Conservation (phyloP, 2,113 vertebrate genomes). For the Progne subis region DNA sequence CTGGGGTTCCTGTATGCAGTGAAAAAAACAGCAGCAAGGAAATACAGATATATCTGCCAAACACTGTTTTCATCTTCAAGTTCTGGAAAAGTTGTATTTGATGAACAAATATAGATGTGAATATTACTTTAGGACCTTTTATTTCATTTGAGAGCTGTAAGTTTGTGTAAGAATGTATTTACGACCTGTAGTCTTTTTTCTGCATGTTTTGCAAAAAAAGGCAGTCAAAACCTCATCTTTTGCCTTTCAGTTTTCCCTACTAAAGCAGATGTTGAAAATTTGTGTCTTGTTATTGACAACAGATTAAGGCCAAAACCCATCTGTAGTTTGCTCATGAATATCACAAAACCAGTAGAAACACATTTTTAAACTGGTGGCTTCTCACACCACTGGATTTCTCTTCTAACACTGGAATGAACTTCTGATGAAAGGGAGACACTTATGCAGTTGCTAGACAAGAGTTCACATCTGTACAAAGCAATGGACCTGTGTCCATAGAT, state of each 20-base stretch:
- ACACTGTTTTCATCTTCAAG: background rate
- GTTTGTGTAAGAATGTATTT: background rate
- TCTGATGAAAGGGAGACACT: background rate
- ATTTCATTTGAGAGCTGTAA: background rate
- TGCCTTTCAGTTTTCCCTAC: background rate
- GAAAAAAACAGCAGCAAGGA: background rate
- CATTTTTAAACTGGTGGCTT: background rate
- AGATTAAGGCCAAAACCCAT: background rate
- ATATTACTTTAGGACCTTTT: background rate
- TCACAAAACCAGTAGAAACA: background rate
- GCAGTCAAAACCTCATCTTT: background rate
- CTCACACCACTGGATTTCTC: background rate
- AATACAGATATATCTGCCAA: background rate
- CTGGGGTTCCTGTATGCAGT: background rate
- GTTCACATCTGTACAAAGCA: background rate
- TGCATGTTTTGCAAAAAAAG: background rate
- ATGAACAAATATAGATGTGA: background rate
- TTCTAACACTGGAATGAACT: background rate
- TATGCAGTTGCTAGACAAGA: background rate
- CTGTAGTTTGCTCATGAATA: background rate
- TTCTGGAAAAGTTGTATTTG: background rate
- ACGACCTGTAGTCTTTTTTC: background rate
- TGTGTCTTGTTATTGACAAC: background rate
- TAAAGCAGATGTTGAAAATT: background rate
- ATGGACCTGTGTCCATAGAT: background rate